phyloP scores from a whole-genome alignment of 2,113 vertebrate species.

The Ceratotherium simum region DNA sequence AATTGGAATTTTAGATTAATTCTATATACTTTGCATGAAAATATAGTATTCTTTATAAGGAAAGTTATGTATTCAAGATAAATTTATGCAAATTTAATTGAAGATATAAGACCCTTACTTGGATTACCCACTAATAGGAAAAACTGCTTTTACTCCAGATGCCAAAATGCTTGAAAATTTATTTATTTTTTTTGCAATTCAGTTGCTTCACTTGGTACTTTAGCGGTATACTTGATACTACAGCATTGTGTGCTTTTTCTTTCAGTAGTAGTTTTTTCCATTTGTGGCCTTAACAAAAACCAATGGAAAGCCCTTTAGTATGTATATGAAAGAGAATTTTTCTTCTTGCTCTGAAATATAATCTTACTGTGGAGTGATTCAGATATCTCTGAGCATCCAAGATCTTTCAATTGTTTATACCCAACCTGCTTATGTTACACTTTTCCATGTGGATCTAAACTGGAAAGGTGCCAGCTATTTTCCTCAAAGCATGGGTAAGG shows the following conservation, averaged over 20 bases:
- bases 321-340: slow-evolving; percentile 70
- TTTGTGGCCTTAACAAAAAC: slow-evolving; percentile 64
- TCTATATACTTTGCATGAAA: slow-evolving; percentile 43
- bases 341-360: slow-evolving; percentile 66
- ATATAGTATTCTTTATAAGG: not conserved
- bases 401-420: slow-evolving; percentile 69
- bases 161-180: slow-evolving; percentile 59
- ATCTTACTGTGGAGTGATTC: slow-evolving; percentile 59
- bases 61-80: slow-evolving; percentile 24
- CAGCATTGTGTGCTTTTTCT: slow-evolving; percentile 10
- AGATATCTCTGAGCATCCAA: slow-evolving; percentile 50
- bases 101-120: slow-evolving; percentile 33
- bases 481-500: slow-evolving; percentile 53
- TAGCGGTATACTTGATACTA: slow-evolving; percentile 14
- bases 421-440: slow-evolving; percentile 67
- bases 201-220: slow-evolving; percentile 1
- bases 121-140: not conserved
- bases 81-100: slow-evolving; percentile 28
- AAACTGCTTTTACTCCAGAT: slow-evolving; percentile 48
- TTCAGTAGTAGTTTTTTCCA: slow-evolving; percentile 61
- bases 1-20: not conserved
- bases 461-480: slow-evolving; percentile 68
- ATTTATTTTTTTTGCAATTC: not conserved
- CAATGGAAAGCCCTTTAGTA: slow-evolving; percentile 47
- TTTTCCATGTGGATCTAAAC: slow-evolving; percentile 55